A percentile compares a stretch with the other conserved stretches of the same genome.
phyloP scores from a whole-genome alignment of 2,888 invertebrate genomes.

The Pyralis farinalis region DNA sequence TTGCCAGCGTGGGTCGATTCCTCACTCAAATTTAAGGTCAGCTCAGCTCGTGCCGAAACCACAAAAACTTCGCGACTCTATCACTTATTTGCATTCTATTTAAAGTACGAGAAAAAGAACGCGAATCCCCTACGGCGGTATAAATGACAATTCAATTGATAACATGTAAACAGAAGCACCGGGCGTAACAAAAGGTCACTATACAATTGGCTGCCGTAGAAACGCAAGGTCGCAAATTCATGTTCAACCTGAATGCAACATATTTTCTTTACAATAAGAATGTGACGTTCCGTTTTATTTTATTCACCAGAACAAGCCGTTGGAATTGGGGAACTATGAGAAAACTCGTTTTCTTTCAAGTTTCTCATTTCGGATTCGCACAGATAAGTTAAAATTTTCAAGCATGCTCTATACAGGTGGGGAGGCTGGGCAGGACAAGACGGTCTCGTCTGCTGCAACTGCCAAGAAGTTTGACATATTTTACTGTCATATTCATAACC shows the following conservation, averaged over 20 bases:
- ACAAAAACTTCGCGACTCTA: slow-evolving; percentile 38
- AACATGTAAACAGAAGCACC: slow-evolving; percentile 68
- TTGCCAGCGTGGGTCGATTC: slow-evolving; percentile 68
- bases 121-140: slow-evolving; percentile 22
- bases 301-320: slow-evolving; percentile 45
- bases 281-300: slow-evolving; percentile 55
- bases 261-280: slow-evolving; percentile 44
- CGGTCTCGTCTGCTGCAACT: too few species aligned
- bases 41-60: slow-evolving; percentile 39
- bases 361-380: too few species aligned
- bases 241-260: slow-evolving; percentile 40
- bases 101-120: slow-evolving; percentile 24
- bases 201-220: slow-evolving; percentile 38
- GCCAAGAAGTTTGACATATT: too few species aligned
- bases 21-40: slow-evolving; percentile 65
- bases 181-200: slow-evolving; percentile 53
- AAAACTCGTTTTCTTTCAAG: slow-evolving; percentile 39
- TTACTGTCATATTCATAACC: too few species aligned
- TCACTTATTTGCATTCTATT: slow-evolving; percentile 36
- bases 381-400: too few species aligned
- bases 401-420: too few species aligned
- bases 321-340: slow-evolving; percentile 38
- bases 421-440: too few species aligned
- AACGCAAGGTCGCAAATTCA: slow-evolving; percentile 49
- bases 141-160: slow-evolving; percentile 33